Evolutionary conservation across 2,113 vertebrate species (phyloP), one percentile per base, ranked within the genome.

Genomic region (Megaleporinus macrocephalus): DNA sequence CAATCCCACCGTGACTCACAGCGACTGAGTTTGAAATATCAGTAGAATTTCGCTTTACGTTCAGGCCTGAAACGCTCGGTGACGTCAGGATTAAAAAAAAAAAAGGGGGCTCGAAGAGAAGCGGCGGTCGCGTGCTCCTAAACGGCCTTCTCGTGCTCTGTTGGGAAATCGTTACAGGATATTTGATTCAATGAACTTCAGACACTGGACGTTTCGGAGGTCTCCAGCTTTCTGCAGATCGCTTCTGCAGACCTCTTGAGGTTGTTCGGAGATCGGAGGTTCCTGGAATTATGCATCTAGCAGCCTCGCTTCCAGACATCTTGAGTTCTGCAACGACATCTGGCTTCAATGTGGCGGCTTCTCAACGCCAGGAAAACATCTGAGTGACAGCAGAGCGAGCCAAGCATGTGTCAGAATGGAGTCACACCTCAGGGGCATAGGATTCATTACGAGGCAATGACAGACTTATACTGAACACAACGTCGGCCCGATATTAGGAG

Each of bases 211-310:
- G 72, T n/a, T 74, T 24, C 1, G 13, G 15, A 65, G 29, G 29
- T 55, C 30, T 22, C 26, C 47, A 22, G 26, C 33, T 81, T 81
- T 75, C 44, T 59, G 12, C 73, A 82, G 33, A 82, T 76, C 29
- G 33, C 73, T 82, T 82, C 51, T 20, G 63, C 80, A 82, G 80
- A 82, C 68, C 26, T 24, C 22, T 27, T 0, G 75, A n/a, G 51
- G 18, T n/a, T 82, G 80, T 65, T 33, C 16, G 27, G 44, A 59
- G 61, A 76, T 65, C 70, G 63, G 44, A 27, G 47, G 72, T 81
- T 81, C 80, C 63, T 68, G 80, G 72, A 75, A 81, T 76, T 66
- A 27, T 65, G 47, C 33, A 29, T 74, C 49, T 22, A 53, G 47
- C 71, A 81, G 71, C 72, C 74, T 30, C 30, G 26, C 4, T 75